Conservation (phyloP, 2,888 invertebrate species). For the Neoaliturus tenellus region DNA sequence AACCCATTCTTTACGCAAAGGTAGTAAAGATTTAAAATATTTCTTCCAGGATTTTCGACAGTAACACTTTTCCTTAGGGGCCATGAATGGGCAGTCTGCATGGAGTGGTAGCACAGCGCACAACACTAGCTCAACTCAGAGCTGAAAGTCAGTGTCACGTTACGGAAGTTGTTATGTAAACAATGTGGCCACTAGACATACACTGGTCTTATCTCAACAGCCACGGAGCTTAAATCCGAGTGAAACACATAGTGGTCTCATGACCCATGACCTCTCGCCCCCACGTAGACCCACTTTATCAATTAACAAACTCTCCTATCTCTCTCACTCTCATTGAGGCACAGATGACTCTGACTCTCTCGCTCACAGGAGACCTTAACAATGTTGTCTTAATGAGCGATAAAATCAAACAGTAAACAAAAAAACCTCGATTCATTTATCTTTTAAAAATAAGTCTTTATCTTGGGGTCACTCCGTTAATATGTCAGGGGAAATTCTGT, state of each 20-base stretch:
- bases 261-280: neutral
- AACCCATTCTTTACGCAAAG: conserved; percentile 3
- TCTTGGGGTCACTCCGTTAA: neutral
- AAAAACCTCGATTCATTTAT: neutral
- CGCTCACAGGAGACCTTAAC: neutral
- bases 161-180: conserved; percentile 12
- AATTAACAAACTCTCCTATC: conserved; percentile 42
- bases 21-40: conserved; percentile 47
- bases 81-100: conserved; percentile 19
- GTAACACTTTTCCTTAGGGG: conserved; percentile 30
- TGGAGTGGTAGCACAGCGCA: neutral
- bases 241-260: neutral
- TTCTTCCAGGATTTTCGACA: conserved; percentile 52
- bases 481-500: neutral
- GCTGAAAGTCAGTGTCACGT: neutral
- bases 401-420: neutral
- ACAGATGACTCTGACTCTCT: neutral
- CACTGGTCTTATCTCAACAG: neutral
- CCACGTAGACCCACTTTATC: conserved; percentile 42
- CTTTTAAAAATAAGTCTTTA: neutral
- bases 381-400: neutral
- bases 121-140: neutral
- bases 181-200: neutral
- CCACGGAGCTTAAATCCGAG: neutral
- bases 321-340: neutral